A percentile compares a stretch with the other conserved stretches of the same genome.
These are phyloP conservation scores for Gracilinanus agilis DNA, from an alignment of 2,113 vertebrate genomes.

Conservation along the genomic window DNA sequence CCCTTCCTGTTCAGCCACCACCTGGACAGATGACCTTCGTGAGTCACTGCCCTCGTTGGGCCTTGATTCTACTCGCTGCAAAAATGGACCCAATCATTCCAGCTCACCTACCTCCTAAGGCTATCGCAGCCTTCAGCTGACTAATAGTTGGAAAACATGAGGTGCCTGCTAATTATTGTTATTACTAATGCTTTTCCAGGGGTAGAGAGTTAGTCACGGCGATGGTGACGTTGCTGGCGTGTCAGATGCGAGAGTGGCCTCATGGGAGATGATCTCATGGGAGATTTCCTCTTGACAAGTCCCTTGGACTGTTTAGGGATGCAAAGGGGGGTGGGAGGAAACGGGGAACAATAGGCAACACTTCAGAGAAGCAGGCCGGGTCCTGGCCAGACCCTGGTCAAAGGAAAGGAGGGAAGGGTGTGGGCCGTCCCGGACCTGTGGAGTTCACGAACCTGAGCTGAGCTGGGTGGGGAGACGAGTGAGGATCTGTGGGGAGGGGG, in stretches of 20 bases:
- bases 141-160: constrained; percentile 42
- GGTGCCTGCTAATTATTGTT: constrained; percentile 44
- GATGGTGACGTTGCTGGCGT: background rate
- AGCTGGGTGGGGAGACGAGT: accelerated
- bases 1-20: constrained; percentile 4
- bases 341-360: background rate
- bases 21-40: background rate
- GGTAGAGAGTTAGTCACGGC: constrained; percentile 50
- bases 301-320: background rate
- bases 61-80: constrained; percentile 39
- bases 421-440: background rate
- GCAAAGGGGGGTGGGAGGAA: background rate
- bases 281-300: constrained; percentile 14
- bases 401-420: too few species aligned
- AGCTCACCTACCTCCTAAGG: background rate
- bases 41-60: constrained; percentile 34
- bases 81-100: background rate
- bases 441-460: background rate
- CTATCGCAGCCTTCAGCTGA: background rate
- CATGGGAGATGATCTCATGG: background rate
- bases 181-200: constrained; percentile 24
- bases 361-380: background rate
- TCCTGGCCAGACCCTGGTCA: background rate
- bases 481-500: background rate
- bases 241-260: background rate